A percentile compares a stretch with the other conserved stretches of the same genome.
These are phyloP conservation scores for Palaemon carinicauda DNA, from an alignment of 1,140 invertebrate species.

Conservation along the genomic window DNA sequence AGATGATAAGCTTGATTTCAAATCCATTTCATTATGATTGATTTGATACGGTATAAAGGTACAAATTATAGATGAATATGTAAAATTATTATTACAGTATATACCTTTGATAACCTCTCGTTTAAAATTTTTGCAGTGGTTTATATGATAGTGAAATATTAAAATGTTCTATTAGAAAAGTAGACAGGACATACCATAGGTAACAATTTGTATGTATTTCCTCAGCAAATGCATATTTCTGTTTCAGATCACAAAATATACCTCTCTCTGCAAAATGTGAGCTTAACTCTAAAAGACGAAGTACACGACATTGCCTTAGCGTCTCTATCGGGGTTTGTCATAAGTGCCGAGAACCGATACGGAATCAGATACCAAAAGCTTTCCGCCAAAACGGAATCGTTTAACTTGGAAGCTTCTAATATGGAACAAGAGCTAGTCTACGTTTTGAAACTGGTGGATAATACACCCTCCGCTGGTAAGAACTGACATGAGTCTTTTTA, in stretches of 20 bases:
- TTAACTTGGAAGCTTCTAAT: constrained; percentile 80
- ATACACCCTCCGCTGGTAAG: constrained; percentile 73
- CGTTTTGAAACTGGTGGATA: constrained; percentile 71
- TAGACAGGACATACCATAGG: too few species aligned
- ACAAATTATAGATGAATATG: too few species aligned
- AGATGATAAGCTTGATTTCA: too few species aligned
- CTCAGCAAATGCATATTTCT: constrained; percentile 25
- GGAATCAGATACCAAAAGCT: constrained; percentile 76
- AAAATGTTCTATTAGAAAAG: too few species aligned
- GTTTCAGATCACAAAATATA: constrained; percentile 80
- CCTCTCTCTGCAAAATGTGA: constrained; percentile 79
- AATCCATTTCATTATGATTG: too few species aligned
- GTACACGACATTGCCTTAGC: constrained; percentile 78
- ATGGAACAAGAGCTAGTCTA: constrained; percentile 79
- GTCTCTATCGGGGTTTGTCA: constrained; percentile 77
- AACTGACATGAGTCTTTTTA: too few species aligned
- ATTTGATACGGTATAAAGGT: too few species aligned
- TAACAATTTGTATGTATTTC: not conserved
- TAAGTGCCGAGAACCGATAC: constrained; percentile 78
- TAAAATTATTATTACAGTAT: too few species aligned
- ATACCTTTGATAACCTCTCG: too few species aligned
- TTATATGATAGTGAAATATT: too few species aligned
- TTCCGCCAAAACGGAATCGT: constrained; percentile 78
- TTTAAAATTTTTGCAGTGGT: too few species aligned
- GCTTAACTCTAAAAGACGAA: constrained; percentile 75